Percentiles rank a stretch among this genome's conserved stretches.
Evolutionary conservation across 2,888 invertebrate genomes (phyloP).

Genomic region (Sinohyriopsis cumingii): DNA sequence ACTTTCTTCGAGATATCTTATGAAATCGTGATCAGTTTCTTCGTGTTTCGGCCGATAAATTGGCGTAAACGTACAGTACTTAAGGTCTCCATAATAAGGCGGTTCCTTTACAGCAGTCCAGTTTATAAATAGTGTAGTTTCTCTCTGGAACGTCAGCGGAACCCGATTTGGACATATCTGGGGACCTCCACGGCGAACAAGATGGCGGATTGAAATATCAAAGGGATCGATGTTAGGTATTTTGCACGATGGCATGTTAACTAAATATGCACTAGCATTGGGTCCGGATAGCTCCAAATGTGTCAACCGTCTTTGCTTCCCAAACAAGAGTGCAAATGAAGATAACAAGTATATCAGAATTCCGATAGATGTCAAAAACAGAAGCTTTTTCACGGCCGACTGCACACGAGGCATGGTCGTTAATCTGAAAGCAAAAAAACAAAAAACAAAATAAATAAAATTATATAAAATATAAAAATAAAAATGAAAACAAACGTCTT

Average conservation of each 20-base stretch:
- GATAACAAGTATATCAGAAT: too few species aligned
- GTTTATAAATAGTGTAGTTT: slow-evolving; percentile 28
- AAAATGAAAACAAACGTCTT: too few species aligned
- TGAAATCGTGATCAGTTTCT: slow-evolving; percentile 33
- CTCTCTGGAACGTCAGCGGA: slow-evolving; percentile 57
- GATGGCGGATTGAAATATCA: slow-evolving; percentile 45
- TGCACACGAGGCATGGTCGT: too few species aligned
- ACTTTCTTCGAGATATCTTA: slow-evolving; percentile 30
- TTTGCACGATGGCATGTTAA: slow-evolving; percentile 62
- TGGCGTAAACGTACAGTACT: slow-evolving; percentile 58
- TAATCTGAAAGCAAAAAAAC: too few species aligned
- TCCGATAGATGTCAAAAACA: too few species aligned
- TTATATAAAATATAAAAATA: too few species aligned
- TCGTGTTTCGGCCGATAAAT: slow-evolving; percentile 46
- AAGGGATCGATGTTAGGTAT: slow-evolving; percentile 66
- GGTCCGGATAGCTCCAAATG: too few species aligned
- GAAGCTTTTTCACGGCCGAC: too few species aligned
- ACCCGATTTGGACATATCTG: slow-evolving; percentile 45
- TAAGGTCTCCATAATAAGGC: slow-evolving; percentile 46
- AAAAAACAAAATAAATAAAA: too few species aligned
- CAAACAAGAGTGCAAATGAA: too few species aligned
- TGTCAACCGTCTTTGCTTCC: too few species aligned
- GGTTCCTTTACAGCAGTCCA: slow-evolving; percentile 25
- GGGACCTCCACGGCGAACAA: slow-evolving; percentile 38
- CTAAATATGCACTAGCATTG: slow-evolving; percentile 34